These are phyloP conservation scores for Cynodonichthys magdalenae DNA, from an alignment of 2,797 vertebrate genomes.

Conservation along the genomic window DNA sequence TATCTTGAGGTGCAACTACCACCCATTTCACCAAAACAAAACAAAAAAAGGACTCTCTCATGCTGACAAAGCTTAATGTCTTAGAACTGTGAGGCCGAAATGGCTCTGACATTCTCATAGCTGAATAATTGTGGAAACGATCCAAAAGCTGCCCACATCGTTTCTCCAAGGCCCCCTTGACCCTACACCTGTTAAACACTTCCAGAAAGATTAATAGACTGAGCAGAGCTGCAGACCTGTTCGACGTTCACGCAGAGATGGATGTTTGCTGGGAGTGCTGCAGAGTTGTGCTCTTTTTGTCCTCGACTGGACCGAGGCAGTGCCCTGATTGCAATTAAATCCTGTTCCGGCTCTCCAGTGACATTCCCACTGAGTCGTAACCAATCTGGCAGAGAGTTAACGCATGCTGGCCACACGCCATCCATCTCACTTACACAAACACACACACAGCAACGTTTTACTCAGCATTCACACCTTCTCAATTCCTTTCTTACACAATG, in stretches of 20 bases:
- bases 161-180: slow-evolving; percentile 24
- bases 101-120: slow-evolving; percentile 10
- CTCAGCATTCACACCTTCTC: slow-evolving; percentile 2
- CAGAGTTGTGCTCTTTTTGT: slow-evolving; percentile 54
- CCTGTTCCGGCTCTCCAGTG: slow-evolving; percentile 66
- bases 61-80: not conserved
- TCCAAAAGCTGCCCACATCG: slow-evolving; percentile 29
- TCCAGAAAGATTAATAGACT: slow-evolving; percentile 58
- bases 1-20: slow-evolving; percentile 87
- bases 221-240: slow-evolving; percentile 43
- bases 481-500: slow-evolving; percentile 14
- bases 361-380: slow-evolving; percentile 74
- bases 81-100: not conserved
- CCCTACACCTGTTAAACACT: slow-evolving; percentile 56
- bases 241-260: slow-evolving; percentile 52
- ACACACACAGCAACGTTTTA: slow-evolving; percentile 19
- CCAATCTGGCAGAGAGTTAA: slow-evolving; percentile 77
- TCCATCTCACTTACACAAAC: slow-evolving; percentile 68
- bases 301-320: slow-evolving; percentile 51
- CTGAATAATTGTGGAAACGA: slow-evolving; percentile 15
- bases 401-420: slow-evolving; percentile 61
- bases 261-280: slow-evolving; percentile 46
- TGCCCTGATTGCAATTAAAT: slow-evolving; percentile 79
- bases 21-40: not conserved
- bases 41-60: not conserved